Evolutionary conservation across 2,113 vertebrate genomes (phyloP).

Genomic region (Ciconia maguari): DNA sequence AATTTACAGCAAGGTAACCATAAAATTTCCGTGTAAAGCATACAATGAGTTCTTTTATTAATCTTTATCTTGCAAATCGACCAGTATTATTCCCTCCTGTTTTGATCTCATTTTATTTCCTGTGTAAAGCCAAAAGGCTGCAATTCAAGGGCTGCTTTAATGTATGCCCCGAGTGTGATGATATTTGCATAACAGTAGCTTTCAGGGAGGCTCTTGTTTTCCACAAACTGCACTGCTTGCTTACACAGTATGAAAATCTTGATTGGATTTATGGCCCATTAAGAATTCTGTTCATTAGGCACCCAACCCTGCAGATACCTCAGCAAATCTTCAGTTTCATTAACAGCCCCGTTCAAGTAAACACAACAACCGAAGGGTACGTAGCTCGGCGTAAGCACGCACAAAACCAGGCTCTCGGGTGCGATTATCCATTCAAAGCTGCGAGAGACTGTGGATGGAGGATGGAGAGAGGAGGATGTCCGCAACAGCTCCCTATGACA

Average conservation of each 20-base stretch:
- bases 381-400: accelerated
- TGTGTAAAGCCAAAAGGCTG: slow-evolving; percentile 6
- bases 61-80: neutral
- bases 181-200: slow-evolving; percentile 22
- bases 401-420: neutral
- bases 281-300: neutral
- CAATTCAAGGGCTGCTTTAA: neutral
- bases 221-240: neutral
- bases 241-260: neutral
- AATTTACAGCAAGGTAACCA: neutral
- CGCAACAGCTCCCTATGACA: accelerated
- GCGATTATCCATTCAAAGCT: neutral
- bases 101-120: slow-evolving; percentile 12
- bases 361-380: neutral
- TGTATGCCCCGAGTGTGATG: neutral
- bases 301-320: neutral
- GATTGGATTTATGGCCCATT: neutral
- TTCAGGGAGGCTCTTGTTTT: slow-evolving; percentile 19
- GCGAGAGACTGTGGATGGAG: neutral
- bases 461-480: neutral
- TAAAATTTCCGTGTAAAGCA: neutral
- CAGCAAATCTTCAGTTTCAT: neutral
- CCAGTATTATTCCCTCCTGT: neutral
- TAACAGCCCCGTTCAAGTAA: neutral
- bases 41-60: slow-evolving; percentile 9